A percentile compares a stretch with the other conserved stretches of the same genome.
These are phyloP conservation scores for Papilio protenor DNA, from an alignment of 2,888 invertebrate genomes.

Conservation along the genomic window DNA sequence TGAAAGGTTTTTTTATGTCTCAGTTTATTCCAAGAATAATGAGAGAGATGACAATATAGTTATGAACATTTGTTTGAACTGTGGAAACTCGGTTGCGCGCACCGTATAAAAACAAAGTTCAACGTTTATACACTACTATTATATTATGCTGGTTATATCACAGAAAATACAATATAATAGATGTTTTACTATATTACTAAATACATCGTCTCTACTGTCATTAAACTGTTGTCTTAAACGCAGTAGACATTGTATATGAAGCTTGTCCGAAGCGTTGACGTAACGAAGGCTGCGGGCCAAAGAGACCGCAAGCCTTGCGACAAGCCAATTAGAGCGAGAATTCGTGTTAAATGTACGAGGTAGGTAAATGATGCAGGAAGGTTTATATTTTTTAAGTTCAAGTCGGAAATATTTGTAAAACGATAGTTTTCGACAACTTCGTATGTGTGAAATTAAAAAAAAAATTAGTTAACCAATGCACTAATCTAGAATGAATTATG, in stretches of 20 bases:
- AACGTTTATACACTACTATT: too few relatives aligned
- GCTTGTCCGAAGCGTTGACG: slow-evolving; percentile 25
- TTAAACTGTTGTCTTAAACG: slow-evolving; percentile 18
- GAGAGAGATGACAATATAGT: too few relatives aligned
- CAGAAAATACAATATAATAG: too few relatives aligned
- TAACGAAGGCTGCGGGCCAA: neutral
- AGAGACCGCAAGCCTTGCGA: slow-evolving; percentile 37
- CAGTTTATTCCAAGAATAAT: too few relatives aligned
- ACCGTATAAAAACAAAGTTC: too few relatives aligned
- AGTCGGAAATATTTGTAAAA: too few relatives aligned
- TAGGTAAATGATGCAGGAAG: neutral
- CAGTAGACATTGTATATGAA: slow-evolving; percentile 19
- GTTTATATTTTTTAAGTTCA: neutral
- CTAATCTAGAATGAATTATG: too few relatives aligned
- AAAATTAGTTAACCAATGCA: too few relatives aligned
- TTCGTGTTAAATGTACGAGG: slow-evolving; percentile 22
- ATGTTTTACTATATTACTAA: neutral
- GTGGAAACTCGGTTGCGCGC: too few relatives aligned
- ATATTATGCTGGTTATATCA: too few relatives aligned
- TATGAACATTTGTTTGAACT: too few relatives aligned
- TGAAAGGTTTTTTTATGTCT: too few relatives aligned
- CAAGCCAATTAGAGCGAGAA: slow-evolving; percentile 32
- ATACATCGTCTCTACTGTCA: neutral
- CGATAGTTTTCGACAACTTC: neutral
- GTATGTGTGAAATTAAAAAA: neutral